Conservation (phyloP, 2,888 invertebrate genomes). For the Cheilosia vulpina region DNA sequence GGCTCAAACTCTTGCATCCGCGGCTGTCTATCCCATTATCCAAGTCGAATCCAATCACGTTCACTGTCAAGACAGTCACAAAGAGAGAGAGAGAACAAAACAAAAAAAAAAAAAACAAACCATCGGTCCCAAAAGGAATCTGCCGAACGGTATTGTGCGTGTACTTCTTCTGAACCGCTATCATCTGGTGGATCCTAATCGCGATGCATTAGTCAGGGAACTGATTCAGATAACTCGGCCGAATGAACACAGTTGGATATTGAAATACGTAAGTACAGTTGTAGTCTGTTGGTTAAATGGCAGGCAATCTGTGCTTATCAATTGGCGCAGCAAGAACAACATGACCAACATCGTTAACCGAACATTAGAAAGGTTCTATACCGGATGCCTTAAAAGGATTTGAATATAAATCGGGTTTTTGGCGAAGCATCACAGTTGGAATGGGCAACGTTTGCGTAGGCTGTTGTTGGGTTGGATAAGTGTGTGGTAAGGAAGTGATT, state of each 20-base stretch:
- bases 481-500: constrained; percentile 58
- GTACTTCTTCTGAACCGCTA: constrained; percentile 71
- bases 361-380: constrained; percentile 69
- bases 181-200: constrained; percentile 71
- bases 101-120: constrained; percentile 5
- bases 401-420: constrained; percentile 55
- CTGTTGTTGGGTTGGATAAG: constrained; percentile 13
- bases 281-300: constrained; percentile 49
- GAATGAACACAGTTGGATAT: constrained; percentile 24
- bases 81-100: too few species aligned
- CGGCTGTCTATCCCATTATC: constrained; percentile 58
- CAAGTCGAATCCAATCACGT: constrained; percentile 62
- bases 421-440: constrained; percentile 8
- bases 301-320: constrained; percentile 68
- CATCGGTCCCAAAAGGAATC: constrained; percentile 56
- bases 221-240: constrained; percentile 70
- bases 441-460: constrained; percentile 37
- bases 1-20: constrained; percentile 68
- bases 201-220: constrained; percentile 71
- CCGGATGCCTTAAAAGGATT: constrained; percentile 72
- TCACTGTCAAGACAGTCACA: constrained; percentile 55
- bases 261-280: constrained; percentile 32
- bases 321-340: constrained; percentile 68
- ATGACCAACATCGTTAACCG: constrained; percentile 60
- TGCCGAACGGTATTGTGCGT: constrained; percentile 73